Conservation (phyloP, 2,888 invertebrate genomes). For the Epirrhoe alternata region DNA sequence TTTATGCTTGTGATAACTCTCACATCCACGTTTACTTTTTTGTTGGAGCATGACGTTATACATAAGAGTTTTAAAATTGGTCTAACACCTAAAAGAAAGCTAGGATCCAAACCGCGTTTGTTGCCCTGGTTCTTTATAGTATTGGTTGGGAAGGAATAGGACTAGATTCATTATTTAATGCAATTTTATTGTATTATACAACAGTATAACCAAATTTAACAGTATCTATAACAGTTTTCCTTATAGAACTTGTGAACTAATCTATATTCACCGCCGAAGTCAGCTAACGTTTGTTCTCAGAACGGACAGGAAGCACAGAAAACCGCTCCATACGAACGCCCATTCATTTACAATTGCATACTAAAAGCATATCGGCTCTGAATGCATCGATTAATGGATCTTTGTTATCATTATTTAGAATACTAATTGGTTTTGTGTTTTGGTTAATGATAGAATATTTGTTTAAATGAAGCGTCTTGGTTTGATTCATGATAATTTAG, state of each 20-base stretch:
- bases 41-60: not conserved
- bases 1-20: not conserved
- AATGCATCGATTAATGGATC: slow-evolving; percentile 41
- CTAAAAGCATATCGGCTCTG: slow-evolving; percentile 50
- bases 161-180: not conserved
- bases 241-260: slow-evolving; percentile 32
- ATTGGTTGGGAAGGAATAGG: too few relatives aligned
- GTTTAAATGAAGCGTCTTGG: slow-evolving; percentile 4
- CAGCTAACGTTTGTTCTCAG: slow-evolving; percentile 51
- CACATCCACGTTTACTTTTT: not conserved
- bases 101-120: too few relatives aligned
- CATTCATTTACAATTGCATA: slow-evolving; percentile 52
- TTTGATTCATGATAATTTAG: not conserved
- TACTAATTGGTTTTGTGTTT: slow-evolving; percentile 29
- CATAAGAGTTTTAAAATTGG: too few relatives aligned
- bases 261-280: slow-evolving; percentile 42
- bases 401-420: slow-evolving; percentile 37
- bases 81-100: too few relatives aligned
- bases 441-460: slow-evolving; percentile 27
- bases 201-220: slow-evolving; percentile 1
- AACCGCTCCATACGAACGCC: slow-evolving; percentile 48
- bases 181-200: not conserved
- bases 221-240: slow-evolving; percentile 29
- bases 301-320: slow-evolving; percentile 62
- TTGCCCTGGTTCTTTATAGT: too few relatives aligned